Conservation (phyloP, 2,888 invertebrate genomes). For the Acleris laterana region DNA sequence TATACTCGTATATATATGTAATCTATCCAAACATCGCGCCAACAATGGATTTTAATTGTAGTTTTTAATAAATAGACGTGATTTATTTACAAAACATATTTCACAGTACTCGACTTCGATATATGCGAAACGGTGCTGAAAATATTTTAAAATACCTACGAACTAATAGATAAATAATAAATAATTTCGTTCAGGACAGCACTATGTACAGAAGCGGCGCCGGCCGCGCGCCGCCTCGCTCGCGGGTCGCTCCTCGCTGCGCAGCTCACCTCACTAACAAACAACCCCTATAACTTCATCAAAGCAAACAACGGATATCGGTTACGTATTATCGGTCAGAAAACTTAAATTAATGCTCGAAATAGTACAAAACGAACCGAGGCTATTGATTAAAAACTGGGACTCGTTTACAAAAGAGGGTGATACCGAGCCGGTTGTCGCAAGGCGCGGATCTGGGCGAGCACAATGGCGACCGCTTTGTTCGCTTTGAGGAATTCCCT, state of each 20-base stretch:
- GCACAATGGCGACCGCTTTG: constrained; percentile 58
- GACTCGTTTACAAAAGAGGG: constrained; percentile 59
- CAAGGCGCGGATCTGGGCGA: constrained; percentile 59
- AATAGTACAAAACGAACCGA: constrained; percentile 52
- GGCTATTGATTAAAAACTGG: constrained; percentile 52
- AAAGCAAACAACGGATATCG: constrained; percentile 45
- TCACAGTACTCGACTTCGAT: constrained; percentile 20
- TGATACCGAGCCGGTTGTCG: constrained; percentile 67
- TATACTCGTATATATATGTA: not conserved
- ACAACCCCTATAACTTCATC: constrained; percentile 57
- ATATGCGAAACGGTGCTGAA: constrained; percentile 22
- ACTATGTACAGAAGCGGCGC: constrained; percentile 80
- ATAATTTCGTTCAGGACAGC: constrained; percentile 75
- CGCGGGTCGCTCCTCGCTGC: constrained; percentile 51
- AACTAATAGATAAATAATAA: constrained; percentile 80
- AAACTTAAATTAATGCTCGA: constrained; percentile 47
- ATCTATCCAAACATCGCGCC: constrained; percentile 4
- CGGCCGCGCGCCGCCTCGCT: constrained; percentile 56
- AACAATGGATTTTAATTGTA: constrained; percentile 15
- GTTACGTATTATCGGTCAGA: constrained; percentile 47
- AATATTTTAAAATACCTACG: constrained; percentile 48
- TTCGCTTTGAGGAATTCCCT: constrained; percentile 55
- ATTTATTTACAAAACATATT: constrained; percentile 29
- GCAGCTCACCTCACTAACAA: constrained; percentile 60
- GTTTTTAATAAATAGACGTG: constrained; percentile 21